Base-by-base conservation (phyloP, 2,797 vertebrate species). In the Rhabdophis nuchalis region DNA sequence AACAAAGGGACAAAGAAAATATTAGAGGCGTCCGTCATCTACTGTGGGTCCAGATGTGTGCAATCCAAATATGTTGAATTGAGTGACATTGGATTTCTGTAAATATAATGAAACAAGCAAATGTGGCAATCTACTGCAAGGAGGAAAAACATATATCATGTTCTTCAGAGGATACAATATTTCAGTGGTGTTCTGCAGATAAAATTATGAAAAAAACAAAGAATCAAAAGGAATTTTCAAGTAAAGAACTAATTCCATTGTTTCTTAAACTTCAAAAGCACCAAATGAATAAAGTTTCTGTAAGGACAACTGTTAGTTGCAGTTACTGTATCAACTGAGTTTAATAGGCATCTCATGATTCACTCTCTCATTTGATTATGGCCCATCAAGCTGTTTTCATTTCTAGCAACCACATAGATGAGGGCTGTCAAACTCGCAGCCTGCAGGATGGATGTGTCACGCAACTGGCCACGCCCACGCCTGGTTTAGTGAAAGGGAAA, bases 191-290 rank as follows among this genome's bases (percentile, higher is more conserved):
- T 9, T 53, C 85, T 53, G 88, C 87, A 53, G 32, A 77, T 1
- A 23, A 12, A 90, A 86, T 88, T 41, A 46, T 18, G 68, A 94
- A 90, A 3, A 3, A 77, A 85, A 95, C 86, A 61, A 46, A 91
- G 0, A 93, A 53, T 5, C 7, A 20, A 94, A 16, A 41, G 0
- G 0, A 85, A 29, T 72, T 86, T 57, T 72, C 53, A 72, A 60
- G n/a, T 3, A 29, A 72, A 86, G 25, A 92, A 11, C 29, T 2
- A 86, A 85, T 61, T n/a, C 53, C 58, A 54, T 9, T 54, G 60
- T 18, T 77, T 27, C 14, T 52, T n/a, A 20, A 53, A 64, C 64
- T 64, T 58, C 20, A 54, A 56, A 36, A 89, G 41, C n/a, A 68
- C 29, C 29, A 87, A 54, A 5, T 27, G 56, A 87, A 54, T 58